These are phyloP conservation scores for Patella caerulea DNA, from an alignment of 2,888 invertebrate species.

Conservation along the genomic window DNA sequence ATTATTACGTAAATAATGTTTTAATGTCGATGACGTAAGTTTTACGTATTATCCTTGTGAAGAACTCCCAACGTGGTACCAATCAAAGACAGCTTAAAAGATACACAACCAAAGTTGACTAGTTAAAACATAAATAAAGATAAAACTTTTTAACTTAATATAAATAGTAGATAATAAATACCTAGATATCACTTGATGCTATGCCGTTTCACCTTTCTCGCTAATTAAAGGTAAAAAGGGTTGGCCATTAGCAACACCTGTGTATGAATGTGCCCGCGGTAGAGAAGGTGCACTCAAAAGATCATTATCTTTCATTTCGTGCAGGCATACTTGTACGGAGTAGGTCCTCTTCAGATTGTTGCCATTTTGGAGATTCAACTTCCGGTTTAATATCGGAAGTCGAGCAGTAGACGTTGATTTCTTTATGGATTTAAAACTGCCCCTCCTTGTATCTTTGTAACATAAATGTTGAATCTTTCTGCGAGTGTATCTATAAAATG, in stretches of 20 bases:
- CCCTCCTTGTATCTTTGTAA: constrained; percentile 54
- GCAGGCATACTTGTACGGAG: constrained; percentile 27
- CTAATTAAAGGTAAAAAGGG: neutral
- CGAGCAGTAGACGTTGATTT: constrained; percentile 40
- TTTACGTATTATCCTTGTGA: too few species aligned
- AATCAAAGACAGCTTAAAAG: too few species aligned
- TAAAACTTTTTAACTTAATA: too few species aligned
- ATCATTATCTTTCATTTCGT: constrained; percentile 30
- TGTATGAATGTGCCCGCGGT: constrained; percentile 48
- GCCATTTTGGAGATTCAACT: constrained; percentile 25
- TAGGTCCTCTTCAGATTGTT: constrained; percentile 18
- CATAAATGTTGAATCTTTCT: constrained; percentile 53
- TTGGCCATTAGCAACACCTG: constrained; percentile 34
- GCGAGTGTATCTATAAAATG: constrained; percentile 55
- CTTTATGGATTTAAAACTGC: constrained; percentile 41
- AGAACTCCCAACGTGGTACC: too few species aligned
- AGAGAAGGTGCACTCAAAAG: constrained; percentile 26
- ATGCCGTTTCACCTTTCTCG: neutral
- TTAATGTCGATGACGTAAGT: too few species aligned
- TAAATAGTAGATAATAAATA: too few species aligned
- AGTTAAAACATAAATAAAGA: too few species aligned
- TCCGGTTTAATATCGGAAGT: constrained; percentile 23
- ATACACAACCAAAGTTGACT: too few species aligned
- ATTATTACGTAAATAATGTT: too few species aligned
- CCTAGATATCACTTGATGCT: neutral